phyloP scores from a whole-genome alignment of 1,140 invertebrate genomes.

The Rhyacophila brunnea region DNA sequence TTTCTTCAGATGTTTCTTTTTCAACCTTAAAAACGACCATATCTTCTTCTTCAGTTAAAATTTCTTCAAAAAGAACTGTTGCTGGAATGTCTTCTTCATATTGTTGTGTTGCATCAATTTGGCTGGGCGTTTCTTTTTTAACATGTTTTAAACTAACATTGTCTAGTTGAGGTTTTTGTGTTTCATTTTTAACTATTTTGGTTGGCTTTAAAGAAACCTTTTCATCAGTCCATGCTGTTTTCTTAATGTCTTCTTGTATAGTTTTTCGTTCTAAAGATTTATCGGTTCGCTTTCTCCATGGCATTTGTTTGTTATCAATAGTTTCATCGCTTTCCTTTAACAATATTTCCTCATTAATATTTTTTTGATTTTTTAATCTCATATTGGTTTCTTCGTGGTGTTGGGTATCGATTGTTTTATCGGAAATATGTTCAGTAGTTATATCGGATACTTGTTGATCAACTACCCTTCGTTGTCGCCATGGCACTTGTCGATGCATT shows the following conservation, averaged over 20 bases:
- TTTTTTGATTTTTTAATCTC: background rate
- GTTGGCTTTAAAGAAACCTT: constrained; percentile 57
- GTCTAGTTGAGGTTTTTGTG: constrained; percentile 44
- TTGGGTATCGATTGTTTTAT: constrained; percentile 5
- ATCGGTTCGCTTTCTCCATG: background rate
- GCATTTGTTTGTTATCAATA: background rate
- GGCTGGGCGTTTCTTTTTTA: constrained; percentile 41
- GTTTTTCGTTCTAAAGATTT: constrained; percentile 1
- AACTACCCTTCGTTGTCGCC: constrained; percentile 33
- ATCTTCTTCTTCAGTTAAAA: constrained; percentile 40
- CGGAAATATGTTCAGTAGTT: constrained; percentile 5
- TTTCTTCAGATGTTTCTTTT: constrained; percentile 4
- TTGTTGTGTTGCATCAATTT: constrained; percentile 20
- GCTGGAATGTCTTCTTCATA: constrained; percentile 7
- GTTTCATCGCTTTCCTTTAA: background rate
- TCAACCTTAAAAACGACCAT: constrained; percentile 41
- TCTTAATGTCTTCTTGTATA: constrained; percentile 37
- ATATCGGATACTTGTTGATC: constrained; percentile 28
- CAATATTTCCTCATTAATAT: background rate
- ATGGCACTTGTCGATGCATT: constrained; percentile 29
- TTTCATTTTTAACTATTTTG: constrained; percentile 42
- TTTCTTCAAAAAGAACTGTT: constrained; percentile 29
- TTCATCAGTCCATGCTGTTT: constrained; percentile 58
- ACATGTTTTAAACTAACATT: constrained; percentile 42
- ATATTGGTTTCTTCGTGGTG: constrained; percentile 35